These are phyloP conservation scores for Lithobates sylvaticus DNA, from an alignment of 2,797 vertebrate species.

Conservation along the genomic window DNA sequence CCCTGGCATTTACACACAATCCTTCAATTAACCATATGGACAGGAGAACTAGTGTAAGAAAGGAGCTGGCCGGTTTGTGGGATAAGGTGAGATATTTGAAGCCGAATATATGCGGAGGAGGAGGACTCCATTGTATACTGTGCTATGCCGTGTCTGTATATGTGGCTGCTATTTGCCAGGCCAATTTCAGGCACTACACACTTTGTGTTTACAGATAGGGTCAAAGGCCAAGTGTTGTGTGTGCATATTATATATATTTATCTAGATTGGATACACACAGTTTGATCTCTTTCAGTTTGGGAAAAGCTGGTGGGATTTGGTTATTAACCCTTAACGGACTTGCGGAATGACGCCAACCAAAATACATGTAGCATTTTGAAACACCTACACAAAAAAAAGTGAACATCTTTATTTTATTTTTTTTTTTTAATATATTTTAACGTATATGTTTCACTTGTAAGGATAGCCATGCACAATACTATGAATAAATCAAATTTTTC, in stretches of 20 bases:
- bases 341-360: neutral
- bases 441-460: too few relatives aligned
- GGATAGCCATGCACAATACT: too few relatives aligned
- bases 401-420: neutral
- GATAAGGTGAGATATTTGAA: conserved; percentile 18
- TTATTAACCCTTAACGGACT: conserved; percentile 13
- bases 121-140: conserved; percentile 42
- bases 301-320: conserved; percentile 4
- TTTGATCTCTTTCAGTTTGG: conserved; percentile 31
- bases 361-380: neutral
- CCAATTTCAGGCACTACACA: conserved; percentile 14
- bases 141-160: conserved; percentile 53
- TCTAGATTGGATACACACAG: conserved; percentile 34
- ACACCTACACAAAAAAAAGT: neutral
- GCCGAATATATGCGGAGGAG: conserved; percentile 46
- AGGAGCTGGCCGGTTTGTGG: neutral
- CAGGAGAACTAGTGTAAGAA: conserved; percentile 12
- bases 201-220: conserved; percentile 43
- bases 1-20: conserved; percentile 11
- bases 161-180: conserved; percentile 33
- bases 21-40: conserved; percentile 6
- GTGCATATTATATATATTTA: conserved; percentile 53
- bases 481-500: too few relatives aligned
- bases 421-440: too few relatives aligned
- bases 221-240: conserved; percentile 59